Evolutionary conservation across 2,113 vertebrate genomes (phyloP), one percentile per base, ranked within the genome.

Genomic region (Cebus imitator): DNA sequence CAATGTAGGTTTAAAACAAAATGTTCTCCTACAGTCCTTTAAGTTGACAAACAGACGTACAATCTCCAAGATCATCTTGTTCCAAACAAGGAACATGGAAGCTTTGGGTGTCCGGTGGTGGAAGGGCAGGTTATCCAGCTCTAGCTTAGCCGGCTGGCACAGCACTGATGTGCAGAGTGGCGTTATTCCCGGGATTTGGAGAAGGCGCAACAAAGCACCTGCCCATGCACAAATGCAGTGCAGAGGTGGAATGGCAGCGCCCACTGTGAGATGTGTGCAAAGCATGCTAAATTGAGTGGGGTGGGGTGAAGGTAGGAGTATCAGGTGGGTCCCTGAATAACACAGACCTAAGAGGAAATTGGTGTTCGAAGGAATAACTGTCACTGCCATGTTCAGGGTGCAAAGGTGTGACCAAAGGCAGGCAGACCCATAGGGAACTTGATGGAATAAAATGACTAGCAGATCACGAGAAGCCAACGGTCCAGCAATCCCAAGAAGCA

Each of bases 161-260:
- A 3, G 1, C 7, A 30, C 68, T 20, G 43, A n/a, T 4, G 12
- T 17, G 18, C 21, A 30, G 35, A n/a, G 35, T 4, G 25, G 2
- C 20, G 0, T 72, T 25, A 57, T 25, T 73, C 81, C 57, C 3
- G 18, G 55, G 50, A 57, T 64, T 3, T 18, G 35, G 43, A 27
- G 43, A 35, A 37, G 18, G 48, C 0, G 10, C 52, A 64, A 37
- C 20, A 50, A 18, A 43, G 27, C 20, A 7, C 35, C 43, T 61
- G 55, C 45, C 35, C n/a, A n/a, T 4, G 8, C 9, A 20, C 12
- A 25, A 25, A 37, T 1, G 0, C 50, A 50, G 17, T 35, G 10
- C 52, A 82, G 61, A 13, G 35, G 18, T 2, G 27, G 83, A 35
- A 55, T 1, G 8, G n/a, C 27, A 1, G 4, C 23, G 4, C 6